Evolutionary conservation across 2,888 invertebrate species (phyloP).

Genomic region (Eristalis arbustorum): DNA sequence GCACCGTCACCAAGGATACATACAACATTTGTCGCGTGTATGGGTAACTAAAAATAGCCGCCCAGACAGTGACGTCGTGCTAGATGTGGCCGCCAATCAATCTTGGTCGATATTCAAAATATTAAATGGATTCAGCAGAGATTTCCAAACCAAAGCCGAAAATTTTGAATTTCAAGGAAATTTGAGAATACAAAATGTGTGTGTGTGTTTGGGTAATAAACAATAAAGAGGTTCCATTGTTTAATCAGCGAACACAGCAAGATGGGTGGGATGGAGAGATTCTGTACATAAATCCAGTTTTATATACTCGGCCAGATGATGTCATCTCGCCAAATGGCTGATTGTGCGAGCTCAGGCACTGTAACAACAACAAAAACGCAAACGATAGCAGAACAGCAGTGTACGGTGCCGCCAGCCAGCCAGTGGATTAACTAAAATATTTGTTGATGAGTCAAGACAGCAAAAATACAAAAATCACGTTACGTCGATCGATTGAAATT

Average conservation of each 20-base stretch:
- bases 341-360: neutral
- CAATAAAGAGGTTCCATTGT: constrained; percentile 1
- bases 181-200: neutral
- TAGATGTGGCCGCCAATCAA: neutral
- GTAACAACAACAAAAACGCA: neutral
- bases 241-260: neutral
- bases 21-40: neutral
- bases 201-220: neutral
- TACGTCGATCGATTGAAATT: constrained; percentile 14
- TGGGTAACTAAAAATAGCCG: neutral
- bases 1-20: neutral
- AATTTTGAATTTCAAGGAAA: constrained; percentile 12
- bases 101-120: neutral
- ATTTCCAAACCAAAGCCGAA: neutral
- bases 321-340: constrained; percentile 26
- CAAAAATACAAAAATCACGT: constrained; percentile 20
- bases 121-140: neutral
- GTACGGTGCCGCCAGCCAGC: neutral
- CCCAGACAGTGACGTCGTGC: neutral
- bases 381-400: neutral
- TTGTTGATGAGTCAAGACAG: constrained; percentile 23
- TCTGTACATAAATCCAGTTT: neutral
- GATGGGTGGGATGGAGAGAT: neutral
- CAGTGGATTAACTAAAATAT: neutral
- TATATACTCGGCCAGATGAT: constrained; percentile 13